phyloP scores from a whole-genome alignment of 2,113 vertebrate genomes.

The Cryptotis parvus region DNA sequence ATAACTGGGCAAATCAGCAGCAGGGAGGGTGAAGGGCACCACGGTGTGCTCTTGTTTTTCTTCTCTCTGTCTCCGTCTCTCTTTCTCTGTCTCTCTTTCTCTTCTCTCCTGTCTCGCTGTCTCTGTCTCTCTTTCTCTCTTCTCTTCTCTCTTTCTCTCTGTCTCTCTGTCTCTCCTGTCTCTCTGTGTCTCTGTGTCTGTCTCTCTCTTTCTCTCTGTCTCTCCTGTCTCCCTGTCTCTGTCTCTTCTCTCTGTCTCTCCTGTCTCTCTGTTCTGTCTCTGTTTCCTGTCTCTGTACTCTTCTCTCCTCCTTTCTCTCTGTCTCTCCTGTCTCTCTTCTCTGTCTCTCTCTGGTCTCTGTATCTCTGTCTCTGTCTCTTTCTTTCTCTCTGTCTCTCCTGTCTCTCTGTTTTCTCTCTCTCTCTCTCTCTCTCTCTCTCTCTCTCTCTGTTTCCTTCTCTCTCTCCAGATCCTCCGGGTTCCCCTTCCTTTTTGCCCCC shows the following conservation, averaged over 20 bases:
- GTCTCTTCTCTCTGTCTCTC: not conserved
- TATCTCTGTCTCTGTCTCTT: too few relatives aligned
- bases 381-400: constrained; percentile 26
- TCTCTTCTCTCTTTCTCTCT: constrained; percentile 14
- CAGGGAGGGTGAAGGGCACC: too few relatives aligned
- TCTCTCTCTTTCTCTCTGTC: not conserved
- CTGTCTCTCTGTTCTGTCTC: not conserved
- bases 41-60: too few relatives aligned
- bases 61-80: not conserved
- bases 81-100: not conserved
- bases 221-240: not conserved
- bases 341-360: constrained; percentile 20
- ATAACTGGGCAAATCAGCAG: too few relatives aligned
- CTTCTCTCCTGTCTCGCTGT: not conserved
- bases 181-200: too few relatives aligned
- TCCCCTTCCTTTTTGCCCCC: not conserved
- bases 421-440: not conserved
- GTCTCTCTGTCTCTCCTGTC: too few relatives aligned
- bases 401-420: not conserved
- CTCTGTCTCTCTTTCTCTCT: too few relatives aligned
- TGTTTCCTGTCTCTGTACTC: not conserved
- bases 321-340: not conserved
- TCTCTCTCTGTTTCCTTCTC: not conserved
- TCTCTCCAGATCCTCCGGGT: not conserved
- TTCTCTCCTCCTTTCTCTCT: not conserved